Conservation (phyloP, 2,797 vertebrate species). For the Oryzias dopingdopingensis region DNA sequence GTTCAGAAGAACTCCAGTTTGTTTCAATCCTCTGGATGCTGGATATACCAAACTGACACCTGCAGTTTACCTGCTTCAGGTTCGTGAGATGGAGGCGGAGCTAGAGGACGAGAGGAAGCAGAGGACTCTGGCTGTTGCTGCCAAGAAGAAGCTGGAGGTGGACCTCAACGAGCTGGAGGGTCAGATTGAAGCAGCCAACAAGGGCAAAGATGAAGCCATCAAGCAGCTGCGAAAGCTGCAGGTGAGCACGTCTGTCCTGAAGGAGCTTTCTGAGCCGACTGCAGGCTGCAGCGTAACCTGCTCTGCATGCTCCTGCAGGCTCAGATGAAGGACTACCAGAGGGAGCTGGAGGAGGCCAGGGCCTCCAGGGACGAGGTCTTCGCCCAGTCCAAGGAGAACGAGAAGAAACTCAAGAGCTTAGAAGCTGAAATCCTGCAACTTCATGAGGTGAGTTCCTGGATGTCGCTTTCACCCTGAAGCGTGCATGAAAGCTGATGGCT, state of each 20-base stretch:
- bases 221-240: slow-evolving; percentile 95
- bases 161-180: slow-evolving; percentile 94
- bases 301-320: slow-evolving; percentile 70
- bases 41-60: neutral
- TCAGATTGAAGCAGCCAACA: slow-evolving; percentile 93
- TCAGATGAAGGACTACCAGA: slow-evolving; percentile 98
- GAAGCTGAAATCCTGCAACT: slow-evolving; percentile 96
- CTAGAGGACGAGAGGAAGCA: slow-evolving; percentile 97
- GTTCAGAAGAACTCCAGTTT: slow-evolving; percentile 30
- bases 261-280: too few species aligned
- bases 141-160: slow-evolving; percentile 99
- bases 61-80: slow-evolving; percentile 59
- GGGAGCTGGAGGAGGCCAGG: slow-evolving; percentile 94
- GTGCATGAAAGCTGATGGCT: too few species aligned
- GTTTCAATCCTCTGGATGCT: neutral
- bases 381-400: slow-evolving; percentile 94
- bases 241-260: slow-evolving; percentile 65
- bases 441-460: slow-evolving; percentile 83
- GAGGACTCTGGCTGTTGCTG: slow-evolving; percentile 87
- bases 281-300: too few species aligned
- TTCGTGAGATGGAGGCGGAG: slow-evolving; percentile 94
- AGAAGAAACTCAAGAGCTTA: slow-evolving; percentile 94
- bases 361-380: slow-evolving; percentile 97
- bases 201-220: slow-evolving; percentile 92
- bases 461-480: neutral